A percentile compares a stretch with the other conserved stretches of the same genome.
Conservation (phyloP, 1,140 invertebrate species). For the Drosophila serrata region DNA sequence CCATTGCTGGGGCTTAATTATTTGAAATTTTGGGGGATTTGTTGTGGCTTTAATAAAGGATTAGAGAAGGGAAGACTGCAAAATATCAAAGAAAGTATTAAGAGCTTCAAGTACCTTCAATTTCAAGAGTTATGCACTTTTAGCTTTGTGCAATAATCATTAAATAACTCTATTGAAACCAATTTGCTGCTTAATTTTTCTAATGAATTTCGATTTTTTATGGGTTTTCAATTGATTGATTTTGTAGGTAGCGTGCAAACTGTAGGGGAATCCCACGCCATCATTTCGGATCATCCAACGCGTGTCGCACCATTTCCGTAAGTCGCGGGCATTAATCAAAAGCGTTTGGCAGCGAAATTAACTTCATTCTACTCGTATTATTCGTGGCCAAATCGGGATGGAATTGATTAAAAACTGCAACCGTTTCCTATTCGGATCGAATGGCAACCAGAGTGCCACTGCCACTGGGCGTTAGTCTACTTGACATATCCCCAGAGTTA, state of each 20-base stretch:
- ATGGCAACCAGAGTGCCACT: constrained; percentile 3
- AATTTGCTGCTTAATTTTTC: constrained; percentile 46
- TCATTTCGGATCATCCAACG: constrained; percentile 42
- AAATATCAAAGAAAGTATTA: background rate
- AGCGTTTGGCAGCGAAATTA: constrained; percentile 24
- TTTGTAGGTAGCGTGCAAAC: constrained; percentile 33
- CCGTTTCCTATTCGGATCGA: constrained; percentile 41
- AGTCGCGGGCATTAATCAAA: constrained; percentile 53
- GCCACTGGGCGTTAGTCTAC: constrained; percentile 63
- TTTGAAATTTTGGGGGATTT: background rate
- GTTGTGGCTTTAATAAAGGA: background rate
- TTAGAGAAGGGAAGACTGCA: fast-evolving
- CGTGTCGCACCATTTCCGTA: constrained; percentile 56
- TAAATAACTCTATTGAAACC: background rate
- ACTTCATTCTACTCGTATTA: constrained; percentile 24
- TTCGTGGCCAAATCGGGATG: constrained; percentile 46
- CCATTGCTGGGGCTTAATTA: background rate
- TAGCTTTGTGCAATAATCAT: background rate
- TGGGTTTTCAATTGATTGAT: constrained; percentile 71
- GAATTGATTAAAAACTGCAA: constrained; percentile 58
- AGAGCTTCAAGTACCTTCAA: background rate
- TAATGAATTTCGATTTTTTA: constrained; percentile 36
- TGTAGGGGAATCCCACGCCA: constrained; percentile 53
- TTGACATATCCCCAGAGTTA: constrained; percentile 31
- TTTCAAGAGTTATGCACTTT: background rate